Percentiles rank a stretch among this genome's conserved stretches.
Conservation (phyloP, 53 echinoderm and acorn worm genomes). For the Arbacia lixula region DNA sequence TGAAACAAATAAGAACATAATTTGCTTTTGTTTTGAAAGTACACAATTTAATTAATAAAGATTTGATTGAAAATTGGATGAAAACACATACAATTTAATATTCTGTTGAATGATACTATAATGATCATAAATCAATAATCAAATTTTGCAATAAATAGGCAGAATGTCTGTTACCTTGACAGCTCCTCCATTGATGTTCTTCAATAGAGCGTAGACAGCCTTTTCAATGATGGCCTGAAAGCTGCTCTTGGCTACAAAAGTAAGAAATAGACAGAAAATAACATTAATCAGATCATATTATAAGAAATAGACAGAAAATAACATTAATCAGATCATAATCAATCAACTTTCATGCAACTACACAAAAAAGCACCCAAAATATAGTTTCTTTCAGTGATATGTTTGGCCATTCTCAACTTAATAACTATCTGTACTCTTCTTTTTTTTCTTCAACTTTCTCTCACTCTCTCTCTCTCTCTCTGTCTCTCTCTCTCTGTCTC, state of each 20-base stretch:
- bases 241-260: conserved; percentile 67
- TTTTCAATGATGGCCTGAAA: conserved; percentile 78
- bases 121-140: neutral
- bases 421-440: neutral
- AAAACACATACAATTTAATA: too few relatives aligned
- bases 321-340: neutral
- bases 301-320: neutral
- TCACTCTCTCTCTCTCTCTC: neutral
- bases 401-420: too few relatives aligned
- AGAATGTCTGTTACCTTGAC: conserved; percentile 73
- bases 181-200: conserved; percentile 85
- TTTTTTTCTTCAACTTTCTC: neutral
- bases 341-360: too few relatives aligned
- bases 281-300: neutral
- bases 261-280: neutral
- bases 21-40: too few relatives aligned
- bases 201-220: conserved; percentile 79
- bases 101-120: too few relatives aligned
- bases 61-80: too few relatives aligned
- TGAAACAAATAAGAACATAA: too few relatives aligned
- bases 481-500: neutral
- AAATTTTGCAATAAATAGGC: neutral
- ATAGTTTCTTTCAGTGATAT: too few relatives aligned
- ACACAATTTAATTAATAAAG: too few relatives aligned
- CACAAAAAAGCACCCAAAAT: too few relatives aligned